Conservation (phyloP, 2,113 vertebrate genomes). For the Aramus guarauna region DNA sequence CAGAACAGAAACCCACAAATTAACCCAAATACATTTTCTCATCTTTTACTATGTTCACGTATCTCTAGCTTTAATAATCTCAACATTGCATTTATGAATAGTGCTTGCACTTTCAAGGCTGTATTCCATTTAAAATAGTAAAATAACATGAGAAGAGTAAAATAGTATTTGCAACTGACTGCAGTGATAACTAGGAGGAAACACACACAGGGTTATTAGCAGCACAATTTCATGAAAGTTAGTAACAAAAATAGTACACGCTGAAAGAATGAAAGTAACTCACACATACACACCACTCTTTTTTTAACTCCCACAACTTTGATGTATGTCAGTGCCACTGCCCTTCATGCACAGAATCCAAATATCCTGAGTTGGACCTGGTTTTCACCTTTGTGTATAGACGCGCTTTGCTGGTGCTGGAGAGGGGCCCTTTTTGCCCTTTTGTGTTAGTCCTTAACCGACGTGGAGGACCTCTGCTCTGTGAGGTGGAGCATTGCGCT, state of each 20-base stretch:
- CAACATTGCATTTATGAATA: neutral
- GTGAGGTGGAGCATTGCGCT: neutral
- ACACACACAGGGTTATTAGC: neutral
- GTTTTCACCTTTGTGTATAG: neutral
- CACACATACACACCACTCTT: no score
- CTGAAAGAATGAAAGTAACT: neutral
- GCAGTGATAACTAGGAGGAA: neutral
- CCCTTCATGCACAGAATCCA: neutral
- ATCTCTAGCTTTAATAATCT: slow-evolving; percentile 44
- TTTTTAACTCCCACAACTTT: neutral
- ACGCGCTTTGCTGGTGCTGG: neutral
- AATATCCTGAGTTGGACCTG: neutral
- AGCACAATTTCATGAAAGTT: neutral
- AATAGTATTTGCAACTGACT: slow-evolving; percentile 3
- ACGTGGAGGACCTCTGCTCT: neutral
- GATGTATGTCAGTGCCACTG: neutral
- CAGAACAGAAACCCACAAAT: slow-evolving; percentile 58
- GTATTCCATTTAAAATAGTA: neutral
- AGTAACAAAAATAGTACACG: neutral
- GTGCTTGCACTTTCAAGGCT: neutral
- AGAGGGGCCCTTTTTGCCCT: neutral
- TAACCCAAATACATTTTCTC: slow-evolving; percentile 65
- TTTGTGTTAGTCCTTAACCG: neutral
- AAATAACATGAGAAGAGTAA: neutral
- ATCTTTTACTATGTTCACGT: slow-evolving; percentile 27